Conservation (phyloP, 2,113 vertebrate genomes). For the Corythaixoides concolor region DNA sequence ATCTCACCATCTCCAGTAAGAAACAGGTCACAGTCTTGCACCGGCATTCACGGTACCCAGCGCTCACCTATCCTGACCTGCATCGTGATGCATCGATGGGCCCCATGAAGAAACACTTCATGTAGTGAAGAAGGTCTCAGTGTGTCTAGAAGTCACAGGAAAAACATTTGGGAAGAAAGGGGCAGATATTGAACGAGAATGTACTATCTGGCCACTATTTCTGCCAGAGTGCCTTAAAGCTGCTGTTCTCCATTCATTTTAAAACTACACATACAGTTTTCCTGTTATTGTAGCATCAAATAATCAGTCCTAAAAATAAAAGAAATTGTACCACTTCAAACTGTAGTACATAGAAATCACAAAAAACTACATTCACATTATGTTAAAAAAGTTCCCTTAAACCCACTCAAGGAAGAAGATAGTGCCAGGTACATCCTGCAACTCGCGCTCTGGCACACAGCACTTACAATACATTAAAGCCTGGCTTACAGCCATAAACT, state of each 20-base stretch:
- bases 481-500: background rate
- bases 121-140: background rate
- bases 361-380: constrained; percentile 40
- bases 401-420: constrained; percentile 15
- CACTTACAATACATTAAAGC: background rate
- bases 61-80: background rate
- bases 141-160: background rate
- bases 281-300: constrained; percentile 39
- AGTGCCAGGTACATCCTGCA: background rate
- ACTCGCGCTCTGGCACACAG: background rate
- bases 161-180: background rate
- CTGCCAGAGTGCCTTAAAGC: background rate
- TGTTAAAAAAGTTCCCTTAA: constrained; percentile 36
- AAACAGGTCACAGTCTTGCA: background rate
- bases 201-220: background rate
- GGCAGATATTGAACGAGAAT: background rate
- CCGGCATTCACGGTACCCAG: background rate
- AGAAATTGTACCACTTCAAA: constrained; percentile 15
- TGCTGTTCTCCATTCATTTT: background rate
- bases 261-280: constrained; percentile 31
- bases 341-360: constrained; percentile 26
- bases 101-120: background rate
- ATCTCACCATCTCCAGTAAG: background rate
- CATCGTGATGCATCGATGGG: background rate
- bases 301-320: constrained; percentile 22